Base-by-base conservation (phyloP, 2,113 vertebrate species). In the Mus pahari region DNA sequence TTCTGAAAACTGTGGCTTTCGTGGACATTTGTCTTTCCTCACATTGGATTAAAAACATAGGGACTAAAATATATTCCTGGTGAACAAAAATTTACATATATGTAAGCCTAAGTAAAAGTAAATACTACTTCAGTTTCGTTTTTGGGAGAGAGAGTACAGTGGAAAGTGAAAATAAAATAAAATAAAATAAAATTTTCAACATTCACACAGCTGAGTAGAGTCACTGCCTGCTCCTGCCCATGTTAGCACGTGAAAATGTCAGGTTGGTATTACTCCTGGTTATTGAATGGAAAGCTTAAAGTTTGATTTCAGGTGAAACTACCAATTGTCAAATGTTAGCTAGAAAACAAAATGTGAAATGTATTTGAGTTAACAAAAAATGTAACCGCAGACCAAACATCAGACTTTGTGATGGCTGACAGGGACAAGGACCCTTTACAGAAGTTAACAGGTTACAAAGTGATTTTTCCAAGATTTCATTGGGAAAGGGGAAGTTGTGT, bases 401-500 rank as follows among this genome's bases (percentile, higher is more conserved):
- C 24, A 45, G 73, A 17, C 48, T 91, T 66, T 75, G 7, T 77
- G 48, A 62, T 90, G 73, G 24, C n/a, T 87, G 36, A 75, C 22
- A 53, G 39, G 68, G 48, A 13, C 10, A 53, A 91, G 13, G 68
- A n/a, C 28, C 4, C 58, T 58, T 84, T 62, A 31, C 50, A 91
- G 53, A 94, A 66, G n/a, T 78, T 81, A 86, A 58, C 60, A 19
- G 66, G 73, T 39, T 53, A 9, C 70, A 71, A 79, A 79, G 64
- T 53, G 91, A 87, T 19, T 26, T 71, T 4, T 5, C 50, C 78
- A 84, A 77, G 39, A 71, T 91, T 66, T n/a, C 26, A 24, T 0
- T 64, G 78, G 62, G 66, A 92, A 93, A 96, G 53, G 33, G 39
- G 75, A 95, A 94, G 20, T 14, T 96, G 55, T 82, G 45, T 55